Conservation (phyloP, 2,113 vertebrate species). For the Prolemur simus region DNA sequence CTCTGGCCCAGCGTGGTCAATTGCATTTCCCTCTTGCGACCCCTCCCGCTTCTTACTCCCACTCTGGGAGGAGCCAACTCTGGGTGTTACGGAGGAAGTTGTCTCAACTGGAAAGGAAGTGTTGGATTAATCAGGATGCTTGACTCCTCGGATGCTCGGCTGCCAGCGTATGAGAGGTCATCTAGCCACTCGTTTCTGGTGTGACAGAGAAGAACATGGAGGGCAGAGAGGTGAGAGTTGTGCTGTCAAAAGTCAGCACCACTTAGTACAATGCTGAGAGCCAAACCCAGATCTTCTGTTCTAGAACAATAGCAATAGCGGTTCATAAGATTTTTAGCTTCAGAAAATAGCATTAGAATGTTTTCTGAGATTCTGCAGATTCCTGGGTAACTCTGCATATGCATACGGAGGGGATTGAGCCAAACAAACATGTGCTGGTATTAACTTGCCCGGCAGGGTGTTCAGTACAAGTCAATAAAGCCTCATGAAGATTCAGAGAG, state of each 20-base stretch:
- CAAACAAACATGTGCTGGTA: not conserved
- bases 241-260: not conserved
- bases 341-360: not conserved
- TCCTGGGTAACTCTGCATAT: not conserved
- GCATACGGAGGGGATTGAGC: rapidly evolving
- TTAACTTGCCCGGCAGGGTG: not conserved
- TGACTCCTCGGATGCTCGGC: not conserved
- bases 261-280: not conserved
- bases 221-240: not conserved
- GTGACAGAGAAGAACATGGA: not conserved
- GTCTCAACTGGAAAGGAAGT: not conserved
- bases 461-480: not conserved
- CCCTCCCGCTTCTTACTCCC: not conserved
- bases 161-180: not conserved
- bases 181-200: not conserved
- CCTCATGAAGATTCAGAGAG: not conserved
- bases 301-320: not conserved
- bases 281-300: not conserved
- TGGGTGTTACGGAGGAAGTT: not conserved
- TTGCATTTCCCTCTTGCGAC: not conserved
- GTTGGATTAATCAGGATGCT: not conserved
- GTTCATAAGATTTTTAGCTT: not conserved
- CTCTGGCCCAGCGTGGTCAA: not conserved
- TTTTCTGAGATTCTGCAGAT: not conserved
- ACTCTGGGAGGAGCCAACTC: not conserved